Conservation (phyloP, 2,113 vertebrate genomes). For the Malurus alboscapulatus region DNA sequence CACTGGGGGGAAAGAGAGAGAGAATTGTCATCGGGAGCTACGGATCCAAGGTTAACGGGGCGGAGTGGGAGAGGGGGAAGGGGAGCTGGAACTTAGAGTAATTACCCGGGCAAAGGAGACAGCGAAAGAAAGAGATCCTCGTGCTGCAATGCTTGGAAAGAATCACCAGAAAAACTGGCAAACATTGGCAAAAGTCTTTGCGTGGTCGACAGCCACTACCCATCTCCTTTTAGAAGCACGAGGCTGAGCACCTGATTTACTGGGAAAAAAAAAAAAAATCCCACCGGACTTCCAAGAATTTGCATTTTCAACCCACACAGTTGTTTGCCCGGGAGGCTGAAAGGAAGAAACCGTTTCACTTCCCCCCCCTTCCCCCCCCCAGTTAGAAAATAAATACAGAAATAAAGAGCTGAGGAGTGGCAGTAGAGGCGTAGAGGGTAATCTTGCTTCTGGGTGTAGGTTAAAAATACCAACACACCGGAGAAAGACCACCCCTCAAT, state of each 20-base stretch:
- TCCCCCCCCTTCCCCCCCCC: too few species aligned
- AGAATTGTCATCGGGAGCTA: slow-evolving; percentile 30
- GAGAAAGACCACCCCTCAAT: background rate
- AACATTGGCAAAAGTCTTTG: background rate
- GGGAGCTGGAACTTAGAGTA: background rate
- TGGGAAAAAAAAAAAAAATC: background rate
- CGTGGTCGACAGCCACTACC: background rate
- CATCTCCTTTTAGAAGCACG: background rate
- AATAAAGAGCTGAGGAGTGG: background rate
- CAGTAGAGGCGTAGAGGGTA: background rate
- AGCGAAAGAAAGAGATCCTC: background rate
- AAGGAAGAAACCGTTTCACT: background rate
- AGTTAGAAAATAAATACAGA: background rate
- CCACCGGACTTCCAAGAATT: background rate
- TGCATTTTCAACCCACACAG: slow-evolving; percentile 35
- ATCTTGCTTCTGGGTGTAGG: background rate
- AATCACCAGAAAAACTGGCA: background rate
- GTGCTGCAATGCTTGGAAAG: background rate
- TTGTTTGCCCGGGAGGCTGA: background rate
- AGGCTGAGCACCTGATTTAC: background rate
- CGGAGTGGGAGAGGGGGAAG: background rate
- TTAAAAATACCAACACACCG: background rate
- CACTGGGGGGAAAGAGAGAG: slow-evolving; percentile 14
- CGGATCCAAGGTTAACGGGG: slow-evolving; percentile 54
- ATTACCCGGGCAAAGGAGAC: background rate